These are phyloP conservation scores for Coboldia fuscipes DNA, from an alignment of 1,140 invertebrate genomes.

Conservation along the genomic window DNA sequence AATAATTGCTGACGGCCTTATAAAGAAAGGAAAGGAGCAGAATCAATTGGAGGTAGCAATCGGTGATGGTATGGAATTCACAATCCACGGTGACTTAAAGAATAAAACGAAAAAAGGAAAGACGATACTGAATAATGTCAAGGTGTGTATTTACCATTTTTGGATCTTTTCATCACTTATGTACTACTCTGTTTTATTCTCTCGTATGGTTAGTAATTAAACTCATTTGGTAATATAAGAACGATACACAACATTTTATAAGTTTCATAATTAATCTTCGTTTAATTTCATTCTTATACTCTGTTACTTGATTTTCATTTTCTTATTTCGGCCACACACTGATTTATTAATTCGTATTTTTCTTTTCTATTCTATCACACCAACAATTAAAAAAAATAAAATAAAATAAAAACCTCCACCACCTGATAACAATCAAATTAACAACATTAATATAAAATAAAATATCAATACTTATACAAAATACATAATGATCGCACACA, in stretches of 20 bases:
- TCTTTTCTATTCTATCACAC: too few relatives aligned
- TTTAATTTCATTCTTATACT: background rate
- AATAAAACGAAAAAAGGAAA: constrained; percentile 50
- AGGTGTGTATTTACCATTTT: constrained; percentile 23
- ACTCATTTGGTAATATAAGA: too few relatives aligned
- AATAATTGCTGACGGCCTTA: constrained; percentile 59
- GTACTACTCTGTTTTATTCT: constrained; percentile 9
- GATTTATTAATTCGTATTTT: too few relatives aligned
- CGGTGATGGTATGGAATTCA: constrained; percentile 77
- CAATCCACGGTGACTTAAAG: constrained; percentile 63
- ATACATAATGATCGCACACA: too few relatives aligned
- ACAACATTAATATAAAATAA: too few relatives aligned
- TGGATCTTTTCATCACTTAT: constrained; percentile 3
- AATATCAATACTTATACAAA: too few relatives aligned
- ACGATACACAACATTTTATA: too few relatives aligned
- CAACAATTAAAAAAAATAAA: too few relatives aligned
- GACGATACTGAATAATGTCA: constrained; percentile 47
- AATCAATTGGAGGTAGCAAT: constrained; percentile 75
- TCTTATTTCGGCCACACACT: background rate
- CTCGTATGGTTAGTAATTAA: too few relatives aligned
- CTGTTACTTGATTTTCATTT: background rate
- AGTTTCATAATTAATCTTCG: constrained; percentile 1
- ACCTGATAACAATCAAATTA: too few relatives aligned
- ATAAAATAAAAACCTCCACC: too few relatives aligned
- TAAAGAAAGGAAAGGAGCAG: constrained; percentile 67